Evolutionary conservation across 1,140 invertebrate species (phyloP).

Genomic region (Heliconius hermathena): DNA sequence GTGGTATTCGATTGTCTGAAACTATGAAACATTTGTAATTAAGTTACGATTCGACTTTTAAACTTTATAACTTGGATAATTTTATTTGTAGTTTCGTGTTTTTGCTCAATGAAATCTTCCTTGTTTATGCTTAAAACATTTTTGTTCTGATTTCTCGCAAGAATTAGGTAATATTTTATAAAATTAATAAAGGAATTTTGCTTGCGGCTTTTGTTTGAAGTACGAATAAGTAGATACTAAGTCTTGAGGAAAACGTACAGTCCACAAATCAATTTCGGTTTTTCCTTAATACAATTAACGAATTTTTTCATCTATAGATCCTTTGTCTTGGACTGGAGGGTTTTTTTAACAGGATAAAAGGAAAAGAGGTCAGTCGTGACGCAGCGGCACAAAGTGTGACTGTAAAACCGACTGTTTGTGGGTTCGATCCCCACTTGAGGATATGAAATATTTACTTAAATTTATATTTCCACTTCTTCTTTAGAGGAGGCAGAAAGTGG

Average conservation of each 20-base stretch:
- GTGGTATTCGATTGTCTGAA: constrained; percentile 80
- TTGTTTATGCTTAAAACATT: constrained; percentile 7
- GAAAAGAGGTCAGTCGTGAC: not conserved
- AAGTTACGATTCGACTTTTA: constrained; percentile 27
- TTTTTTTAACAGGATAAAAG: constrained; percentile 4
- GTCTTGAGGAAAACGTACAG: constrained; percentile 7
- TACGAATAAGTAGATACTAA: constrained; percentile 1
- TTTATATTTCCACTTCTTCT: too few relatives aligned
- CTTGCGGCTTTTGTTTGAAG: constrained; percentile 6
- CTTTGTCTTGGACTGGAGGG: not conserved
- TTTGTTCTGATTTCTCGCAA: not conserved
- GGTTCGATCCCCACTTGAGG: too few relatives aligned
- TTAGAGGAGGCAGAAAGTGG: too few relatives aligned
- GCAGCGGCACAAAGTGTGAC: too few relatives aligned
- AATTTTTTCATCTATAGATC: not conserved
- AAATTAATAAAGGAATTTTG: constrained; percentile 11
- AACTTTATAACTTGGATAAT: constrained; percentile 18
- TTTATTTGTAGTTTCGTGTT: constrained; percentile 20
- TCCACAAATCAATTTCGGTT: constrained; percentile 1
- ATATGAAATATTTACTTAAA: too few relatives aligned
- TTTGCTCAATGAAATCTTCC: not conserved
- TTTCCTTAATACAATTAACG: constrained; percentile 7
- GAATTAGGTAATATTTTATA: not conserved
- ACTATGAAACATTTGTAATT: constrained; percentile 33
- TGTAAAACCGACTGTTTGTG: too few relatives aligned